These are phyloP conservation scores for Drosophila robusta DNA, from an alignment of 2,888 invertebrate species.

Conservation along the genomic window DNA sequence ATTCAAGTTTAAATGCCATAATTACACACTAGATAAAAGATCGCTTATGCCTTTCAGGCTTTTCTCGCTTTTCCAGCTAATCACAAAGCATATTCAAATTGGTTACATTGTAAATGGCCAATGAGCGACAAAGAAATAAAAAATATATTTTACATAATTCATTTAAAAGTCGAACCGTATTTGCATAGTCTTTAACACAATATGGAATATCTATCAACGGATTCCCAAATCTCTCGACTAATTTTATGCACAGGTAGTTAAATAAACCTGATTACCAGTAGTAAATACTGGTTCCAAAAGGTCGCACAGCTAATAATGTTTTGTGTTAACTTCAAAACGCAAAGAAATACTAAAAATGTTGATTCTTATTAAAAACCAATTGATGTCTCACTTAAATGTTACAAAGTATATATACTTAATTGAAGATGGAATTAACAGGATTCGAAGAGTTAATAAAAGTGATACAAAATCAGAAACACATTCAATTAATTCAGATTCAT, in stretches of 20 bases:
- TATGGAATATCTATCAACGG: not conserved
- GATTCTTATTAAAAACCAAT: not conserved
- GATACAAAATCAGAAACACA: no score
- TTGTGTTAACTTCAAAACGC: not conserved
- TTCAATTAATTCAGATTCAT: no score
- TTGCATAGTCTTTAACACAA: constrained; percentile 14
- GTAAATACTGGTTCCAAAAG: constrained; percentile 36
- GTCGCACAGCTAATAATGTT: constrained; percentile 27
- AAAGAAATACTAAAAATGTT: not conserved
- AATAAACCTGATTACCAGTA: constrained; percentile 49
- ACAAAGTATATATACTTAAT: no score
- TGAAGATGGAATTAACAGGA: no score
- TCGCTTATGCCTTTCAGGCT: not conserved
- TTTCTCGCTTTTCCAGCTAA: constrained; percentile 25
- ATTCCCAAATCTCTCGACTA: constrained; percentile 26
- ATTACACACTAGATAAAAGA: constrained; percentile 5
- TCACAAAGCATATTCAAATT: constrained; percentile 32
- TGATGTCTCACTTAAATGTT: not conserved
- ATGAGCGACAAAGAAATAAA: not conserved
- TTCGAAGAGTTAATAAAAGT: no score
- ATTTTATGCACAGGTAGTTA: constrained; percentile 41
- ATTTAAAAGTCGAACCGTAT: constrained; percentile 20
- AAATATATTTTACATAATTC: constrained; percentile 13
- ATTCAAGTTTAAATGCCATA: constrained; percentile 8
- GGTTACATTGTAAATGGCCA: constrained; percentile 19